These are phyloP conservation scores for Sparidentex hasta DNA, from an alignment of 2,797 vertebrate genomes.

Conservation along the genomic window DNA sequence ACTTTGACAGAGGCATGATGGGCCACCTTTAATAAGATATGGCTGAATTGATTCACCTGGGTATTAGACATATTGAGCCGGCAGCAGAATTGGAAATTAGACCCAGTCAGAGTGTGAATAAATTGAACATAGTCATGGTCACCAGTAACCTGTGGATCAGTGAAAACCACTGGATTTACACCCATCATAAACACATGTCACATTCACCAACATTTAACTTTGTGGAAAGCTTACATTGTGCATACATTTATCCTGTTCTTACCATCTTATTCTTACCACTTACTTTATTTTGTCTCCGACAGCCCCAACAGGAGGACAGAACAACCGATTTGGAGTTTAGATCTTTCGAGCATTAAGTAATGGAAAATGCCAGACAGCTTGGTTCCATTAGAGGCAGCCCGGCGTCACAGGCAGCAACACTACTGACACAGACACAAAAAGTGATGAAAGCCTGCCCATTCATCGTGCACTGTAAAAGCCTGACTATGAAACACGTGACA, in stretches of 20 bases:
- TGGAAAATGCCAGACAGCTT: slow-evolving; percentile 27
- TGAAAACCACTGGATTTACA: background rate
- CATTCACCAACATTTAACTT: background rate
- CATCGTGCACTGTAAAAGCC: background rate
- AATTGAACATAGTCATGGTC: background rate
- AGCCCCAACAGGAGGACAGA: slow-evolving; percentile 5
- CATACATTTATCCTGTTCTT: background rate
- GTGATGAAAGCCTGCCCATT: background rate
- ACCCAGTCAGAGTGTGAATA: background rate
- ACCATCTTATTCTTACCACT: background rate
- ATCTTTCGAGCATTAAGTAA: slow-evolving; percentile 10
- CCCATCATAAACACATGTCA: background rate
- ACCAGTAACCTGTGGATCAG: background rate
- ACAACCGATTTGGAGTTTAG: background rate
- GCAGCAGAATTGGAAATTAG: background rate
- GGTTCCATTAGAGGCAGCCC: slow-evolving; percentile 8
- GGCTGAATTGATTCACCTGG: background rate
- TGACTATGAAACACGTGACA: background rate
- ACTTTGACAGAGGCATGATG: background rate
- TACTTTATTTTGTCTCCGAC: no score
- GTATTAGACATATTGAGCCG: background rate
- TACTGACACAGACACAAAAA: slow-evolving; percentile 11
- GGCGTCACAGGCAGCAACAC: background rate
- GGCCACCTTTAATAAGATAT: no score
- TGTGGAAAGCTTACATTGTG: background rate